Conservation (phyloP, 2,797 vertebrate genomes). For the Pitangus sulphuratus region DNA sequence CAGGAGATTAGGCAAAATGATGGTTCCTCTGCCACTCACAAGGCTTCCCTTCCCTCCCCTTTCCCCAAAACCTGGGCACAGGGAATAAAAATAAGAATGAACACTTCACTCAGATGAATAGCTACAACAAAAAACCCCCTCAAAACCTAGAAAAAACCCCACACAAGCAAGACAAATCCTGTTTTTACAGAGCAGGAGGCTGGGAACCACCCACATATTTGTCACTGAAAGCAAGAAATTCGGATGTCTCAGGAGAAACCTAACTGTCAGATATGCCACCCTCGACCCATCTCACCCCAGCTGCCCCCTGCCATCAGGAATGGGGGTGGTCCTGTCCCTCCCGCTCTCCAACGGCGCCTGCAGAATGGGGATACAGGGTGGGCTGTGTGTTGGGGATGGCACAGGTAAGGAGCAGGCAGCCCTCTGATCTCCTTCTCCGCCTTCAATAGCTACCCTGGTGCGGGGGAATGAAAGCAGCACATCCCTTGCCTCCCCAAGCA, state of each 20-base stretch:
- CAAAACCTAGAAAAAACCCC: neutral
- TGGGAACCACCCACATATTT: conserved; percentile 38
- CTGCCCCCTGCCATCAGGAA: neutral
- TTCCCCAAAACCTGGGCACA: neutral
- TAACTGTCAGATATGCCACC: neutral
- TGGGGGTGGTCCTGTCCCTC: neutral
- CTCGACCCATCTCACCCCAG: neutral
- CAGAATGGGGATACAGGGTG: neutral
- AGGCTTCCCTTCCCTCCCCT: neutral
- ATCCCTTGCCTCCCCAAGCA: accelerated
- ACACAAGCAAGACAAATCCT: conserved; percentile 3
- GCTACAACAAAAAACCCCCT: neutral
- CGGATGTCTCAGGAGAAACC: neutral
- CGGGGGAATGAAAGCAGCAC: accelerated
- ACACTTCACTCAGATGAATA: neutral
- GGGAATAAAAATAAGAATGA: neutral
- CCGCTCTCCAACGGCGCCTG: accelerated
- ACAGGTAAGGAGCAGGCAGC: neutral
- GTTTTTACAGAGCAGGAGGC: conserved; percentile 6
- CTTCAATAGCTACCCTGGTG: neutral
- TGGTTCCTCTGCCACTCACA: neutral
- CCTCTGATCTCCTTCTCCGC: neutral
- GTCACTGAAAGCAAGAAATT: conserved; percentile 15
- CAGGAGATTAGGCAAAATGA: neutral
- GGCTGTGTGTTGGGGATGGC: neutral